Base-by-base conservation (phyloP, 2,888 invertebrate species). In the Amiota minor region DNA sequence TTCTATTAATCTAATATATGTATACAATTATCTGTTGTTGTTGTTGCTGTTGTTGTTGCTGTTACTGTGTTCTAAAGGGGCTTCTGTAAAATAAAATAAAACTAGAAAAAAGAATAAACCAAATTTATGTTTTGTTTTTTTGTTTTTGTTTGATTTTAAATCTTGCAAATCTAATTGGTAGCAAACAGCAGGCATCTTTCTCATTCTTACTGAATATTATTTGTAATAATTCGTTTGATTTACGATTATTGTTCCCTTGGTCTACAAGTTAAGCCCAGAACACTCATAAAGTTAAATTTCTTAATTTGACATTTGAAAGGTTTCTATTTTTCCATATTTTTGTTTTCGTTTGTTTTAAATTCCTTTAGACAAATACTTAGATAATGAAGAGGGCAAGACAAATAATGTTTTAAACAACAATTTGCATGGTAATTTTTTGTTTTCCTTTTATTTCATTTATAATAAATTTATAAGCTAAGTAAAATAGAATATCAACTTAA, bases 101-200 rank as follows among this genome's bases (percentile, higher is more conserved):
- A 59, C 8, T 20, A 6, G 6, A 35, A 35, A 35, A 3, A 35
- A 35, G 35, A 35, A 35, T 35, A 8, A 35, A 35, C 2, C 6
- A 35, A 35, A 3, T 35, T 35, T 56, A 9, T 56, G 14, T n/a
- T 56, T 56, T 23, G 1, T 23, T 35, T 35, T 35, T 35, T 35
- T 35, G 53, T 6, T 16, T 53, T 16, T 59, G 18, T 59, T 59
- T 65, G 65, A 16, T 16, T 46, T 65, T 23, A 62, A 65, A 65
- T 11, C 47, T 9, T 65, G 47, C 65, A 64, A 46, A 23, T 46
- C 14, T 46, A 64, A 46, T 64, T 64, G 9, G 23, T 12, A 35
- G 20, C 45, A 62, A 49, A 4, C 65, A 65, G 65, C 46, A 47
- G 65, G 65, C 65, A 49, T 49, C 65, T 49, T 65, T 65, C 10